Conservation (phyloP, 2,888 invertebrate species). For the Netelia inedita region DNA sequence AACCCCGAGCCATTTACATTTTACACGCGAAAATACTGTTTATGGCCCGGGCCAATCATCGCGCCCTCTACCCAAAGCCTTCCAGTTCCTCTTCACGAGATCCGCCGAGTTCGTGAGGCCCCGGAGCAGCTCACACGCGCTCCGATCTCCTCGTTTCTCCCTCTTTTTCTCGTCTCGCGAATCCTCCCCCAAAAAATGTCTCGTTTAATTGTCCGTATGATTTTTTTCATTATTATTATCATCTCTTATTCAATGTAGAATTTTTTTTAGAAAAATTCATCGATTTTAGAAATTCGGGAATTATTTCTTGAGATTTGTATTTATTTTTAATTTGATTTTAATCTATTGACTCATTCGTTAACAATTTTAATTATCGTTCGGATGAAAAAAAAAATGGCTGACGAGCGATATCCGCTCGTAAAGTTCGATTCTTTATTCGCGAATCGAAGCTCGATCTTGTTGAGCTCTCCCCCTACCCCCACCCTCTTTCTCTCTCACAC, state of each 20-base stretch:
- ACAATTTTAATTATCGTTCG: background rate
- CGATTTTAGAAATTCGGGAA: background rate
- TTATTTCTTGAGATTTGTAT: background rate
- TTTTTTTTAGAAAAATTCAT: too few relatives aligned
- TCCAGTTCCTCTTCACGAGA: conserved; percentile 48
- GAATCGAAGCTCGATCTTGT: conserved; percentile 46
- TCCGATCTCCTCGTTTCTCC: background rate
- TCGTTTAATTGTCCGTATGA: conserved; percentile 49
- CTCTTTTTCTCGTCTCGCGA: background rate
- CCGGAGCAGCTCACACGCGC: background rate
- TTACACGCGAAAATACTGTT: conserved; percentile 83
- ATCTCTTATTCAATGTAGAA: too few relatives aligned
- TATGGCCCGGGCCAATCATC: conserved; percentile 81
- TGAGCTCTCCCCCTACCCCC: conserved; percentile 1
- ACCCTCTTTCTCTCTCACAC: too few relatives aligned
- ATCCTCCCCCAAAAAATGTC: conserved; percentile 17
- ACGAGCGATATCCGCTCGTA: background rate
- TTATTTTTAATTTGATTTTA: background rate
- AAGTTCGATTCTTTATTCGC: conserved; percentile 14
- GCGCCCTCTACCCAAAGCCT: conserved; percentile 74
- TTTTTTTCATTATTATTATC: too few relatives aligned
- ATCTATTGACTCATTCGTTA: background rate
- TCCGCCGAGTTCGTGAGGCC: background rate
- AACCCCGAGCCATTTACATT: conserved; percentile 82
- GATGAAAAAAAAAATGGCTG: background rate